A percentile compares a stretch with the other conserved stretches of the same genome.
phyloP scores from a whole-genome alignment of 2,888 invertebrate genomes.

The Galerucella nymphaeae region DNA sequence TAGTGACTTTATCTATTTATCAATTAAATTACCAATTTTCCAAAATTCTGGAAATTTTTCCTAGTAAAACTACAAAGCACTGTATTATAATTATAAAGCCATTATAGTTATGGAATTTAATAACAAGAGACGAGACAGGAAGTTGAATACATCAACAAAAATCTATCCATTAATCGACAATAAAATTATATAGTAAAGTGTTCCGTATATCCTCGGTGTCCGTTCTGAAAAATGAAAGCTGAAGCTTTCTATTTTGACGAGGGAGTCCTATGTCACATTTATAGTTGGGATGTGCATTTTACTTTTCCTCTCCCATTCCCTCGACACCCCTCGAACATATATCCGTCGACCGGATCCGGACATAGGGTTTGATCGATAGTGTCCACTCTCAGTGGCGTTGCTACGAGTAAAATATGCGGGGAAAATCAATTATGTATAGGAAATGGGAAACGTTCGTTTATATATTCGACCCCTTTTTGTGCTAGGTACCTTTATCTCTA shows the following conservation, averaged over 20 bases:
- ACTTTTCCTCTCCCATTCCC: conserved; percentile 41
- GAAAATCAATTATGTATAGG: conserved; percentile 48
- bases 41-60: no score
- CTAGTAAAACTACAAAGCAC: no score
- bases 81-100: no score
- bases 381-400: conserved; percentile 54
- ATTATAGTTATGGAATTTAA: no score
- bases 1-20: no score
- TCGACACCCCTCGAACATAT: conserved; percentile 46
- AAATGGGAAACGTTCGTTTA: conserved; percentile 45
- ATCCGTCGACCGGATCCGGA: conserved; percentile 54
- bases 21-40: no score
- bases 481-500: conserved; percentile 48
- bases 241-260: conserved; percentile 35
- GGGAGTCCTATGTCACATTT: conserved; percentile 37
- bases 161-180: no score
- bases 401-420: conserved; percentile 4
- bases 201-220: conserved; percentile 11
- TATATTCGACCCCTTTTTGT: conserved; percentile 38
- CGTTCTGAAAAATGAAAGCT: conserved; percentile 33
- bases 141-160: no score
- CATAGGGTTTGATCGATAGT: conserved; percentile 64
- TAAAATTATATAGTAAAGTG: conserved; percentile 9
- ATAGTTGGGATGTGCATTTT: conserved; percentile 39
- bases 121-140: no score